Evolutionary conservation across 1,140 invertebrate genomes (phyloP).

Genomic region (Diachasma alloeum): DNA sequence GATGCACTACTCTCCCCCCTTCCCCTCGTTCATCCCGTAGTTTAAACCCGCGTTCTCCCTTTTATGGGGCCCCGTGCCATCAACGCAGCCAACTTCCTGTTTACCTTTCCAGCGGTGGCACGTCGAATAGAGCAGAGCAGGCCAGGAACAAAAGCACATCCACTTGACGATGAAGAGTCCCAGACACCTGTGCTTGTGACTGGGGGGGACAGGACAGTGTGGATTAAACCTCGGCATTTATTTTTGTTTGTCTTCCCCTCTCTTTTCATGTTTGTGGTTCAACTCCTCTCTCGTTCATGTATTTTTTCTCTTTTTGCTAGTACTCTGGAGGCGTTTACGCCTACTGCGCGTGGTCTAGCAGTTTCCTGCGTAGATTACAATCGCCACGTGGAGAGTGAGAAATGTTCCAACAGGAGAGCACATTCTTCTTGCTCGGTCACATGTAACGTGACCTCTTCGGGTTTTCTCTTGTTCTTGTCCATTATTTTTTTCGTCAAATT

Average conservation of each 20-base stretch:
- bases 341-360: not conserved
- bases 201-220: not conserved
- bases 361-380: not conserved
- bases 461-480: not conserved
- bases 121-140: not conserved
- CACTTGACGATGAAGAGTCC: not conserved
- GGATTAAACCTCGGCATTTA: not conserved
- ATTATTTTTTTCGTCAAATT: not conserved
- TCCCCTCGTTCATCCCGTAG: not conserved
- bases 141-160: not conserved
- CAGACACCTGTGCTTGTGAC: not conserved
- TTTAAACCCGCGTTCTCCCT: not conserved
- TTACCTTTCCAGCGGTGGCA: not conserved
- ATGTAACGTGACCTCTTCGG: not conserved
- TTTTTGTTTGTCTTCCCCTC: not conserved
- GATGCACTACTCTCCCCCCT: not conserved
- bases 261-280: not conserved
- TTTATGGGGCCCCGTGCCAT: not conserved
- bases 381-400: slow-evolving; percentile 13
- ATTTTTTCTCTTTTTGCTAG: not conserved
- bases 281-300: not conserved
- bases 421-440: slow-evolving; percentile 4
- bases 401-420: not conserved
- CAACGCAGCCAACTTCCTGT: slow-evolving; percentile 1
- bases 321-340: not conserved